Conservation (phyloP, 2,113 vertebrate species). For the Neogobius melanostomus region DNA sequence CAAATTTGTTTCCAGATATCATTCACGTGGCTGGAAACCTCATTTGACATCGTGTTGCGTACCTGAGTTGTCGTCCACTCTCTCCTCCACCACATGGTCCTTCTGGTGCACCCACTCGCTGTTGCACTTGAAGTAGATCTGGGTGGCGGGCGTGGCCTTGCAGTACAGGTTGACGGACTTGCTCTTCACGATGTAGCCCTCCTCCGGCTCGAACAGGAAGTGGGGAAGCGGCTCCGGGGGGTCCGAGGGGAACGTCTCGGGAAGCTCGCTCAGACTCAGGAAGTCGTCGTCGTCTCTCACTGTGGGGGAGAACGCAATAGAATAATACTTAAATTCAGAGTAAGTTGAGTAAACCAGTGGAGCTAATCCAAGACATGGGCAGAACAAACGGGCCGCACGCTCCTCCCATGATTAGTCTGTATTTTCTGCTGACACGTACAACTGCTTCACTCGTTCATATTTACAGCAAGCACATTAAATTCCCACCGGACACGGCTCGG, state of each 20-base stretch:
- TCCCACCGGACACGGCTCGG: too few relatives aligned
- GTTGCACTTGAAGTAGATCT: conserved; percentile 99
- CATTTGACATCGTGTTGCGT: not conserved
- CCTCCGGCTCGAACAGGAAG: conserved; percentile 93
- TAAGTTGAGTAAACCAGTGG: too few relatives aligned
- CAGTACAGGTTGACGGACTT: conserved; percentile 94
- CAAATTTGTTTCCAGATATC: too few relatives aligned
- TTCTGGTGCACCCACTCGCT: conserved; percentile 98
- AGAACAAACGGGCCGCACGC: too few relatives aligned
- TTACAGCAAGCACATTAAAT: too few relatives aligned
- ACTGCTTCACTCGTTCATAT: too few relatives aligned
- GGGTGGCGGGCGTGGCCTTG: conserved; percentile 93
- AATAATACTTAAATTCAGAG: too few relatives aligned
- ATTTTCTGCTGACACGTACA: too few relatives aligned
- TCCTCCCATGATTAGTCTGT: too few relatives aligned
- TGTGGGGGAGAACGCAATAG: conserved; percentile 22
- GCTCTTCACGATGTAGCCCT: conserved; percentile 95
- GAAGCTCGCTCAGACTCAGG: conserved; percentile 91
- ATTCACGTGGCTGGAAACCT: too few relatives aligned
- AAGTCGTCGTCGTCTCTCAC: conserved; percentile 87
- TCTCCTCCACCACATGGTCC: conserved; percentile 90
- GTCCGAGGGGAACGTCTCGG: conserved; percentile 95
- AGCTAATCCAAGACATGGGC: too few relatives aligned
- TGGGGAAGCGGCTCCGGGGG: conserved; percentile 94
- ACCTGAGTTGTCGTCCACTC: conserved; percentile 95